Evolutionary conservation across 2,797 vertebrate species (phyloP).

Genomic region (Margarornis squamiger): DNA sequence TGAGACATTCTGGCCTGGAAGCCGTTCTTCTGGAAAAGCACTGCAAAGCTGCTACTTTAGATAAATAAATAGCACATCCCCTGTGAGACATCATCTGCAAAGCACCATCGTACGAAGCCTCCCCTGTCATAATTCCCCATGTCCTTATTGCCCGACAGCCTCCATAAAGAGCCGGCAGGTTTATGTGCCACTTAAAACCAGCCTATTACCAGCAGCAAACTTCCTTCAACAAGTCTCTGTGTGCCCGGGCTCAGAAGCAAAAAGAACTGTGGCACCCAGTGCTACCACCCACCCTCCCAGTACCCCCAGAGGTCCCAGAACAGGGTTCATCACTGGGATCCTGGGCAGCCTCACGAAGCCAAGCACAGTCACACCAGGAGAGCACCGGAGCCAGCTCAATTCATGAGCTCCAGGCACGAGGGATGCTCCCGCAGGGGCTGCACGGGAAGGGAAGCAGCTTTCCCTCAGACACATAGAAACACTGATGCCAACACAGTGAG

Average conservation of each 20-base stretch:
- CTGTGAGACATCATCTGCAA: conserved; percentile 9
- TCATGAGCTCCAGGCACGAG: neutral
- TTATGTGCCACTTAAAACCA: conserved; percentile 51
- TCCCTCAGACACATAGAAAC: neutral
- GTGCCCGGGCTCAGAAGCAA: neutral
- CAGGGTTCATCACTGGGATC: neutral
- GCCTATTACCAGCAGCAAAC: conserved; percentile 1
- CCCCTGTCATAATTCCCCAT: conserved; percentile 21
- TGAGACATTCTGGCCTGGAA: neutral
- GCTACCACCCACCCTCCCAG: neutral
- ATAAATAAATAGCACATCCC: conserved; percentile 45
- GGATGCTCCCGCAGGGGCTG: neutral
- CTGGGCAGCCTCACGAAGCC: neutral
- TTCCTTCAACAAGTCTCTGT: neutral
- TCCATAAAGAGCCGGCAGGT: conserved; percentile 54
- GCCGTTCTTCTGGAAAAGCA: conserved; percentile 14
- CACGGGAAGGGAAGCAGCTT: neutral
- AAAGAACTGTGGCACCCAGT: rapidly evolving
- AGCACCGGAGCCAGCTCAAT: neutral
- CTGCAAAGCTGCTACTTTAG: conserved; percentile 31
- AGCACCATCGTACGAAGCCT: conserved; percentile 9
- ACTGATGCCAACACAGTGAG: neutral
- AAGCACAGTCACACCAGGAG: neutral
- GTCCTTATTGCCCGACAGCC: conserved; percentile 66
- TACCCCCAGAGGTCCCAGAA: neutral